A percentile compares a stretch with the other conserved stretches of the same genome.
Evolutionary conservation across 2,888 invertebrate species (phyloP).

Genomic region (Pristionchus entomophagus): DNA sequence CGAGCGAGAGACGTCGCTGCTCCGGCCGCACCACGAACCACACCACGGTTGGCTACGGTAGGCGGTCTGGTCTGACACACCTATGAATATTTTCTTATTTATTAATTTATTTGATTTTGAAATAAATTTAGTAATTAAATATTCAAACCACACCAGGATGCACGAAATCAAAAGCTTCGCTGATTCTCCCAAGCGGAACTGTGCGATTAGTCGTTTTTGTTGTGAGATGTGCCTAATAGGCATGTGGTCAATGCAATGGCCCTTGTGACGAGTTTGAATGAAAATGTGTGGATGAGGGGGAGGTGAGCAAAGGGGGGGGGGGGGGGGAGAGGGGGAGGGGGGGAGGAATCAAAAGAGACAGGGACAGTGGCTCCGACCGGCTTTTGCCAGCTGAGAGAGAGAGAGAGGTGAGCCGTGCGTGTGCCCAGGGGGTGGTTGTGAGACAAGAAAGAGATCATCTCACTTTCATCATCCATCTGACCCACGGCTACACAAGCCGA

Average conservation of each 20-base stretch:
- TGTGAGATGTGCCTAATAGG: not conserved
- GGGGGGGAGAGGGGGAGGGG: not conserved
- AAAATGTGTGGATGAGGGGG: slow-evolving; percentile 19
- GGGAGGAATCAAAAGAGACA: slow-evolving; percentile 9
- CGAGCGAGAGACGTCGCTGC: not conserved
- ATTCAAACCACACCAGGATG: not conserved
- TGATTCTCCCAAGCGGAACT: not conserved
- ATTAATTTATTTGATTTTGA: not conserved
- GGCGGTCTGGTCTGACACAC: not conserved
- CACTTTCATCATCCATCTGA: not conserved
- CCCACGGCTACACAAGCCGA: too few relatives aligned
- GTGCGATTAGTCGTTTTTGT: not conserved
- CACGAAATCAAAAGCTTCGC: not conserved
- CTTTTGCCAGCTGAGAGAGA: slow-evolving; percentile 29
- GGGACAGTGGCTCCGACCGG: slow-evolving; percentile 8
- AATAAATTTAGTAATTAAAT: not conserved
- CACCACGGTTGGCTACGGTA: not conserved
- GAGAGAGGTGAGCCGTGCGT: too few relatives aligned
- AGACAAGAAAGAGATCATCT: slow-evolving; percentile 30
- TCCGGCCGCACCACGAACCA: not conserved
- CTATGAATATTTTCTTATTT: not conserved
- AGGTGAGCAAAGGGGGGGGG: not conserved
- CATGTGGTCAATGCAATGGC: not conserved
- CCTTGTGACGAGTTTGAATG: slow-evolving; percentile 31
- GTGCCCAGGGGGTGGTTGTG: not conserved